Evolutionary conservation across 2,888 invertebrate genomes (phyloP), one percentile per base, ranked within the genome.

Genomic region (Loripinus fragilis): DNA sequence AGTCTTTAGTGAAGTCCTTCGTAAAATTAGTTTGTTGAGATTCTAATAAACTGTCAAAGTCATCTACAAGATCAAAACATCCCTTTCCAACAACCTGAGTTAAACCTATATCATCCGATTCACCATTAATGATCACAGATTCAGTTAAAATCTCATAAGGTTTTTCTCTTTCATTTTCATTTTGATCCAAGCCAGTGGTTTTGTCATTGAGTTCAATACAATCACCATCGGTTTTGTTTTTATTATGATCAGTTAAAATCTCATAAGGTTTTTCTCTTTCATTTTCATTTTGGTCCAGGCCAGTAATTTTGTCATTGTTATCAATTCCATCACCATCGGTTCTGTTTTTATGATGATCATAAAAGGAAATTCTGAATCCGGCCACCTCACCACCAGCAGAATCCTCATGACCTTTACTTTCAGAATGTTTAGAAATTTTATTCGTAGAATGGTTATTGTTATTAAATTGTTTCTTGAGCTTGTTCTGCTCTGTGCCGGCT

Each of bases 51-150:
- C 74, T 71, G 28, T 76, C 74, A 0, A 84, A 48, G 33, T 80
- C 77, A 74, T 81, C 84, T 8, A 84, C 20, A 41, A 84, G 76
- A 74, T 77, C 55, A 80, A 84, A 84, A 74, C 35, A 64, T 25
- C 75, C 77, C 28, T 77, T 71, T 35, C 48, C 69, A 35, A 35
- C 28, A n/a, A 38, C 38, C 45, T 81, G 75, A 42, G 72, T 66
- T 20, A 45, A 38, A 66, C 15, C 12, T 20, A 45, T 69, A 33
- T 33, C 2, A 20, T 60, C 17, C 20, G 10, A 28, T 12, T 23
- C 3, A 5, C 3, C n/a, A 33, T 30, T 72, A 35, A 65, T 25
- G 35, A 20, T 23, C 0, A 1, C 33, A 33, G 68, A 2, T 23
- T 28, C 35, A n/a, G 28, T 10, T 38, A 2, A 2, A 69, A 15